A percentile compares a stretch with the other conserved stretches of the same genome.
These are phyloP conservation scores for Nicator chloris DNA, from an alignment of 2,113 vertebrate genomes.

Conservation along the genomic window DNA sequence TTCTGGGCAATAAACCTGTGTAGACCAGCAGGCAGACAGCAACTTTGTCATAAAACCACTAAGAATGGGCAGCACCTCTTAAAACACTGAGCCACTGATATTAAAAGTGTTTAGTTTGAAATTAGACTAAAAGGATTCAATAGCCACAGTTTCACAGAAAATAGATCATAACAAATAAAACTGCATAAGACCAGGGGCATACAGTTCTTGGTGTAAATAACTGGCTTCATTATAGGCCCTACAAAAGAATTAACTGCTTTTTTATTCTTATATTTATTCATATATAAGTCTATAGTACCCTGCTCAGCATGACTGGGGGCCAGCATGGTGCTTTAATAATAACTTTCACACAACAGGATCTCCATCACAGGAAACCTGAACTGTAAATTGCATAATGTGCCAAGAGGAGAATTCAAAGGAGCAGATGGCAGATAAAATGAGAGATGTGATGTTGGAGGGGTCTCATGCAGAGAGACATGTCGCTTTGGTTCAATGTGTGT, in stretches of 20 bases:
- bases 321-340: not conserved
- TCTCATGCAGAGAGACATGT: not conserved
- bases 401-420: not conserved
- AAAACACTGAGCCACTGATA: no score
- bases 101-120: not conserved
- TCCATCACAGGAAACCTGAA: not conserved
- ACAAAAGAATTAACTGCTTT: not conserved
- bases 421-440: not conserved
- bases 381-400: not conserved
- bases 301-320: not conserved
- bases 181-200: not conserved
- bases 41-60: not conserved
- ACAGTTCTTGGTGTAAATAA: not conserved
- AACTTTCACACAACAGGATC: not conserved
- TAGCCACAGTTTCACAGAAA: not conserved
- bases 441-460: not conserved
- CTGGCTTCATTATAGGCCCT: not conserved
- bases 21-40: not conserved
- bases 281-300: not conserved
- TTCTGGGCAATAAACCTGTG: not conserved
- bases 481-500: accelerated
- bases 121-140: accelerated
- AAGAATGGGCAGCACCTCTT: no score
- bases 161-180: not conserved
- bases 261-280: not conserved